These are phyloP conservation scores for Ormyrus labotus DNA, from an alignment of 2,888 invertebrate species.

Conservation along the genomic window DNA sequence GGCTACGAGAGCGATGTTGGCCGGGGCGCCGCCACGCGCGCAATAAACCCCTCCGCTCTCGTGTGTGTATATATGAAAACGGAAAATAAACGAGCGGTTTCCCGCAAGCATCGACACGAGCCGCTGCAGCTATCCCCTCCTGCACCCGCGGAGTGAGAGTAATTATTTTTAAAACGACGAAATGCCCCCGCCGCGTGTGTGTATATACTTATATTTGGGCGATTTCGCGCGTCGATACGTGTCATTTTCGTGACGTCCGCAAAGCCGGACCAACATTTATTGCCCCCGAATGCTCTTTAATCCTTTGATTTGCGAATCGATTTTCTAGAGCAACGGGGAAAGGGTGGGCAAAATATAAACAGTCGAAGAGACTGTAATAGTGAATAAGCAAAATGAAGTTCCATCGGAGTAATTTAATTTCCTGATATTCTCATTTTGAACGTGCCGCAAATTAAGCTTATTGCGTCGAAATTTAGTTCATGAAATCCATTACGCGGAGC, in stretches of 20 bases:
- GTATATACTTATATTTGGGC: neutral
- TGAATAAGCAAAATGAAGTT: too few relatives aligned
- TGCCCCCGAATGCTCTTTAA: too few relatives aligned
- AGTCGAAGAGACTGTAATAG: too few relatives aligned
- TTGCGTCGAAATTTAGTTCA: too few relatives aligned
- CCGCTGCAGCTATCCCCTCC: neutral
- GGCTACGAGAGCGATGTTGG: neutral
- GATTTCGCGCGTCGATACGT: neutral
- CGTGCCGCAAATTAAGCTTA: too few relatives aligned
- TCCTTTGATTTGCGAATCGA: too few relatives aligned
- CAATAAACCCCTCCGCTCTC: slow-evolving; percentile 28
- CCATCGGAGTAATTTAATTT: neutral
- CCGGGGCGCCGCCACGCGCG: neutral
- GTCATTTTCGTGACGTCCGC: too few relatives aligned
- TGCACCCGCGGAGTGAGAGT: neutral
- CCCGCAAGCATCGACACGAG: slow-evolving; percentile 36
- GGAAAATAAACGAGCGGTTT: slow-evolving; percentile 48
- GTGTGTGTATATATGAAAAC: slow-evolving; percentile 19
- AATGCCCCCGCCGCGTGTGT: neutral
- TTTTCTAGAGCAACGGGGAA: too few relatives aligned
- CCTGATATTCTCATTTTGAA: neutral
- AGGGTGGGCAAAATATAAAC: too few relatives aligned
- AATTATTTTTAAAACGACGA: slow-evolving; percentile 24
- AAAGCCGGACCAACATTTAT: too few relatives aligned
- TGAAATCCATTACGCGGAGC: too few relatives aligned